Base-by-base conservation (phyloP, 2,888 invertebrate species). In the Caenorhabditis imperialis region DNA sequence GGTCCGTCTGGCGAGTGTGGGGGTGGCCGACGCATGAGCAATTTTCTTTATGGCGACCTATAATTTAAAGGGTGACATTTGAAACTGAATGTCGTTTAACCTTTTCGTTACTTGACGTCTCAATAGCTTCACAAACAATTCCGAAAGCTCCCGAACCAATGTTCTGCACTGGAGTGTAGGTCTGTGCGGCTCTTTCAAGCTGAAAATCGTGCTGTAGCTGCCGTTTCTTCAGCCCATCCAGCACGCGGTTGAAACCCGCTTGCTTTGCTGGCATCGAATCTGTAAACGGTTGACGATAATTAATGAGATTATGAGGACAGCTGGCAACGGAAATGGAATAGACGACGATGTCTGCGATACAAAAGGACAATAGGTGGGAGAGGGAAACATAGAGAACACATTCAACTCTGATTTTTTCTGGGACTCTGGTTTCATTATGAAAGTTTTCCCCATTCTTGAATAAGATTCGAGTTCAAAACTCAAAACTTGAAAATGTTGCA, bases 121-220 rank as follows among this genome's bases (percentile, higher is more conserved):
- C 84, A 6, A 77, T 74, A 8, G 85, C 85, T 62, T 85, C 85
- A 61, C 84, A 85, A 33, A 86, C 85, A 61, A 85, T 86, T 50
- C 86, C 86, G 48, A 86, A 86, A 0, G 86, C 86, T 33, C 86
- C 86, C 3, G 84, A 81, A 22, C 86, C 86, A 50, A 86, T 86
- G 61, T 81, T 81, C n/a, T 82, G 63, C 12, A 83, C 58, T 4
- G 84, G 81, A 22, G 83, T 78, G 53, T 86, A 86, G 40, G 65
- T 69, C 7, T 70, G 76, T 5, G 80, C 63, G 2, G 82, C 84
- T 30, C 70, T 58, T 33, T 81, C 84, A 45, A 86, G 79, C 54
- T 86, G 80, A 47, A 86, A 86, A 63, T 86, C 86, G 10, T 84
- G 78, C 23, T 75, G 76, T 8, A 86, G 77, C 61, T 86, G 85